phyloP scores from a whole-genome alignment of 1,140 invertebrate genomes.

The Zelostemma sp. region DNA sequence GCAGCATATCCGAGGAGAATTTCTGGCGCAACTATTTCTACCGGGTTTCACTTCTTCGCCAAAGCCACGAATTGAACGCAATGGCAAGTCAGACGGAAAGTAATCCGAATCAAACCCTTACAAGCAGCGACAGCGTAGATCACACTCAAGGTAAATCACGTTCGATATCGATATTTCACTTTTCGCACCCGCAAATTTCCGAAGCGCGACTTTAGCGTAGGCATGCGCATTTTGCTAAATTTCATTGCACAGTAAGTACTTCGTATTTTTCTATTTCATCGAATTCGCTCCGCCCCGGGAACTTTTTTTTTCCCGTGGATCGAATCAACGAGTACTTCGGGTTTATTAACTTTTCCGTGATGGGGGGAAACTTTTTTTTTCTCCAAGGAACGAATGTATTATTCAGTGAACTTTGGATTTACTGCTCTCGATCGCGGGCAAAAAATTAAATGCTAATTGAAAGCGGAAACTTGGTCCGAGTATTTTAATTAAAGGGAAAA shows the following conservation, averaged over 20 bases:
- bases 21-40: constrained; percentile 99
- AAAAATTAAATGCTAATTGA: too few relatives aligned
- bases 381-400: too few relatives aligned
- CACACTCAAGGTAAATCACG: constrained; percentile 64
- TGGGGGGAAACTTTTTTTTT: not conserved
- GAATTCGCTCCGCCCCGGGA: not conserved
- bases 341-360: too few relatives aligned
- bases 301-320: not conserved
- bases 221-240: constrained; percentile 45
- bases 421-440: too few relatives aligned
- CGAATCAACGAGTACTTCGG: too few relatives aligned
- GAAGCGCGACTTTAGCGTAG: constrained; percentile 18
- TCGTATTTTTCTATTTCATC: not conserved
- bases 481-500: too few relatives aligned
- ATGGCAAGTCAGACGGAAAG: constrained; percentile 71
- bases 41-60: constrained; percentile 96
- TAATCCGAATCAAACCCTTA: constrained; percentile 60
- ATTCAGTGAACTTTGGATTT: too few relatives aligned
- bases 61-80: constrained; percentile 89
- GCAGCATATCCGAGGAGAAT: constrained; percentile 95
- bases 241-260: constrained; percentile 41
- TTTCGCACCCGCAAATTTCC: constrained; percentile 27
- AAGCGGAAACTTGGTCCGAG: too few relatives aligned
- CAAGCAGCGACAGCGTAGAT: constrained; percentile 63
- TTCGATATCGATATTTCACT: constrained; percentile 11